Evolutionary conservation across 1,140 invertebrate species (phyloP).

Genomic region (Manduca sexta): DNA sequence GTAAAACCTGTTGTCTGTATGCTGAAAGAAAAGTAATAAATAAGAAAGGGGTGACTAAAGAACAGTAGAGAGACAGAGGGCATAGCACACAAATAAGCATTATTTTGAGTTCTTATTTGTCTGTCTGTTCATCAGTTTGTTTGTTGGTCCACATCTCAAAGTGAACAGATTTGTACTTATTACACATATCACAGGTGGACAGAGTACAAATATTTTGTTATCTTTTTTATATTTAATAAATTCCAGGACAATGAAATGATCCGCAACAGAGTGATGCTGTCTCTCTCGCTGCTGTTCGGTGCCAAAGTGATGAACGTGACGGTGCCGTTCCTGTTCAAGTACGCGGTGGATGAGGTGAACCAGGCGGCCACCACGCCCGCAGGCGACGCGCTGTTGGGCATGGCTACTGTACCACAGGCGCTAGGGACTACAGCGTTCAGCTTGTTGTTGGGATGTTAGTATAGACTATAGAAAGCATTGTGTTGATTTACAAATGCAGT

Average conservation of each 20-base stretch:
- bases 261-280: constrained; percentile 87
- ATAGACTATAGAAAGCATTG: constrained; percentile 2
- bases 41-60: no score
- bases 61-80: no score
- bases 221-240: no score
- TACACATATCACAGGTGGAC: no score
- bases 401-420: constrained; percentile 82
- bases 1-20: no score
- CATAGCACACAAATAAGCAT: no score
- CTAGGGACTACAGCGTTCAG: constrained; percentile 83
- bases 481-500: background rate
- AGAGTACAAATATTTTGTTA: no score
- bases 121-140: no score
- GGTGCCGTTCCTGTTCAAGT: constrained; percentile 98
- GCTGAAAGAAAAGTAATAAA: no score
- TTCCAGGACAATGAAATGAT: constrained; percentile 85
- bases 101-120: no score
- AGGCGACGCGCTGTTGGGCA: constrained; percentile 74
- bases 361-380: constrained; percentile 53
- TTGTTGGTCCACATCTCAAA: no score
- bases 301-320: constrained; percentile 93
- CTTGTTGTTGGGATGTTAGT: constrained; percentile 93
- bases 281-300: constrained; percentile 84
- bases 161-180: no score
- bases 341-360: constrained; percentile 93